A percentile compares a stretch with the other conserved stretches of the same genome.
phyloP scores from a whole-genome alignment of 2,797 vertebrate genomes.

The Merluccius polli region DNA sequence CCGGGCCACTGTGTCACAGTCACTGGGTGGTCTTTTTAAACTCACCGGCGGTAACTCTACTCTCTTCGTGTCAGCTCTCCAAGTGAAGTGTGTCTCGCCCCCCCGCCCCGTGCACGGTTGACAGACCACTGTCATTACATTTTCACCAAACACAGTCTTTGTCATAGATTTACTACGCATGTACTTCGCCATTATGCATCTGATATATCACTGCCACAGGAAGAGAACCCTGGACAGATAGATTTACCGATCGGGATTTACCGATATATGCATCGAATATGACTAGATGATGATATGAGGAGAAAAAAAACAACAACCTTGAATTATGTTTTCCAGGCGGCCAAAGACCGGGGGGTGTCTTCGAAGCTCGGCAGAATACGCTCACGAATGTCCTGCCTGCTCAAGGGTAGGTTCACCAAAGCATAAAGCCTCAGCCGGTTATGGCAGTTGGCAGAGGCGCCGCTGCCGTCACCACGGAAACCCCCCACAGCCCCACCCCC shows the following conservation, averaged over 20 bases:
- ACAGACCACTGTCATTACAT: constrained; percentile 32
- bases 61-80: constrained; percentile 32
- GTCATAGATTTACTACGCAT: constrained; percentile 65
- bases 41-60: constrained; percentile 20
- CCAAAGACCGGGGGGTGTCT: constrained; percentile 60
- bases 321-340: constrained; percentile 75
- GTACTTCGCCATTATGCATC: constrained; percentile 63
- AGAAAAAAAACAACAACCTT: constrained; percentile 50
- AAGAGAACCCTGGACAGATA: constrained; percentile 53
- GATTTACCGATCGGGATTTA: constrained; percentile 68
- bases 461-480: constrained; percentile 27
- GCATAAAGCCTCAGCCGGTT: constrained; percentile 62
- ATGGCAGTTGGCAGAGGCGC: constrained; percentile 25
- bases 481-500: neutral
- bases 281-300: constrained; percentile 74
- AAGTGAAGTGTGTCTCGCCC: constrained; percentile 48
- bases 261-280: constrained; percentile 73
- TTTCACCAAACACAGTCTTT: constrained; percentile 53
- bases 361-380: constrained; percentile 50
- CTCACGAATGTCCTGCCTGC: constrained; percentile 59
- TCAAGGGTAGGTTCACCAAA: constrained; percentile 77
- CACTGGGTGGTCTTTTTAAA: neutral
- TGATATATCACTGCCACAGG: constrained; percentile 64
- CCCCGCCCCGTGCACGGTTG: constrained; percentile 23
- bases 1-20: neutral